Conservation (phyloP, 2,888 invertebrate species). For the Parasteatoda lunata region DNA sequence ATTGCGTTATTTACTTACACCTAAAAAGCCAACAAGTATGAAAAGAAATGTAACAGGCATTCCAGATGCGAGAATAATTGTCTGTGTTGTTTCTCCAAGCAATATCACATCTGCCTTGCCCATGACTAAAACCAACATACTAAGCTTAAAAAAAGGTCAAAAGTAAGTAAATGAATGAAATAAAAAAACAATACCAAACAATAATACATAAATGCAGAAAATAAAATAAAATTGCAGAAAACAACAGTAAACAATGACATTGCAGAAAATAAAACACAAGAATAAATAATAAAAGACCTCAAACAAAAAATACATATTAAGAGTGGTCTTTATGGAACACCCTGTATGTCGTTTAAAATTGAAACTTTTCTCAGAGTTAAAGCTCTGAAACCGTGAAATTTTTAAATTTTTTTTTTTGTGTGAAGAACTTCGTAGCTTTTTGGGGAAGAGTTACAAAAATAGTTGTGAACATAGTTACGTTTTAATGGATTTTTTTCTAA, state of each 20-base stretch:
- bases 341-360: too few relatives aligned
- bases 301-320: too few relatives aligned
- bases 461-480: too few relatives aligned
- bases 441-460: too few relatives aligned
- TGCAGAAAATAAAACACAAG: too few relatives aligned
- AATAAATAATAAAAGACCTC: too few relatives aligned
- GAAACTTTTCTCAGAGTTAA: too few relatives aligned
- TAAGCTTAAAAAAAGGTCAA: constrained; percentile 25
- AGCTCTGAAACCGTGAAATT: too few relatives aligned
- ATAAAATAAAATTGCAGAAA: neutral
- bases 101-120: constrained; percentile 35
- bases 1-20: constrained; percentile 71
- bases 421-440: too few relatives aligned
- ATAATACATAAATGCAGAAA: neutral
- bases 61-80: constrained; percentile 71
- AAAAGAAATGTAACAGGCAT: constrained; percentile 71
- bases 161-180: neutral
- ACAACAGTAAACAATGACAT: neutral
- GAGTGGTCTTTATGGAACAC: too few relatives aligned
- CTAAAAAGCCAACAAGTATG: constrained; percentile 71
- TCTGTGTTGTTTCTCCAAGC: constrained; percentile 62
- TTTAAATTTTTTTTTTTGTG: too few relatives aligned
- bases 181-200: neutral
- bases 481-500: too few relatives aligned
- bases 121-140: constrained; percentile 59